A percentile compares a stretch with the other conserved stretches of the same genome.
phyloP scores from a whole-genome alignment of 1,140 invertebrate genomes.

The Chelonus insularis region DNA sequence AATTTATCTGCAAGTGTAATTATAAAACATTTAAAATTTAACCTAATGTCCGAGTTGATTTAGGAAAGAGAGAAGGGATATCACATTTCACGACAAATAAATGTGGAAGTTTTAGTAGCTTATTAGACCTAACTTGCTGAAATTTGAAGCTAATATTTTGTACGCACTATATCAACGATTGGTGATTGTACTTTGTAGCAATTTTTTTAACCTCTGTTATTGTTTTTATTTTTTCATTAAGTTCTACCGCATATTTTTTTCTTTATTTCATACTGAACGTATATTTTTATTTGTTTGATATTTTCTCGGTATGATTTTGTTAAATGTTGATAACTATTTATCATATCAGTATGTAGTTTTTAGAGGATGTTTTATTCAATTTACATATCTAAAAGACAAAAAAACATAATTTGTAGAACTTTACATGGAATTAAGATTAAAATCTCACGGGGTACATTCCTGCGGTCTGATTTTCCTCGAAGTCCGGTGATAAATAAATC shows the following conservation, averaged over 20 bases:
- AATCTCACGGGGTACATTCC: neutral
- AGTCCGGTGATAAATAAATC: constrained; percentile 7
- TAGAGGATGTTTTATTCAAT: neutral
- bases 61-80: neutral
- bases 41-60: neutral
- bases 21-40: neutral
- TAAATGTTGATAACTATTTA: no score
- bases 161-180: neutral
- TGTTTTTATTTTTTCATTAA: no score
- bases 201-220: neutral
- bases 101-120: constrained; percentile 12
- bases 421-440: neutral
- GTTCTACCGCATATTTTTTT: no score
- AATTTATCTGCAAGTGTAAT: neutral
- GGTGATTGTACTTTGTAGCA: constrained; percentile 2
- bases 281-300: no score
- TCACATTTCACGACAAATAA: constrained; percentile 18
- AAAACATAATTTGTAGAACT: neutral
- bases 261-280: no score
- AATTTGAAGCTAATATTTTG: constrained; percentile 8
- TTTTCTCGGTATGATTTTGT: no score
- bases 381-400: neutral
- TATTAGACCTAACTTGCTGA: constrained; percentile 9
- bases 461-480: constrained; percentile 10
- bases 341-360: no score